Conservation (phyloP, 2,888 invertebrate species). For the Microctonus brassicae region DNA sequence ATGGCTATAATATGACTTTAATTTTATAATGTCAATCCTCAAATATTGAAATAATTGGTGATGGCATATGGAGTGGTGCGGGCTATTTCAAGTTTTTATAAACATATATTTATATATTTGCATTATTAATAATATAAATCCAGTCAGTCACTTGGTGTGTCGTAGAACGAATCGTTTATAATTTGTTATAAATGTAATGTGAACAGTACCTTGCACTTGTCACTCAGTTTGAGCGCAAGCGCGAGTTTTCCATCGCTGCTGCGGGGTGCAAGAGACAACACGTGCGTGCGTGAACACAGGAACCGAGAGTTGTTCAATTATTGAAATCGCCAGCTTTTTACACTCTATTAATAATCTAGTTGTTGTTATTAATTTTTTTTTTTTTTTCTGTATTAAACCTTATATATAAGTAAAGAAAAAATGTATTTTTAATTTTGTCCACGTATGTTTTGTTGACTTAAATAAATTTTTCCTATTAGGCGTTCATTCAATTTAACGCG, state of each 20-base stretch:
- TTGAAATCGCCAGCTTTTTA: slow-evolving; percentile 42
- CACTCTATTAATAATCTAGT: not conserved
- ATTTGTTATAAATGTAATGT: slow-evolving; percentile 51
- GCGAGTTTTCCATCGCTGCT: slow-evolving; percentile 75
- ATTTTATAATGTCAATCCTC: no score
- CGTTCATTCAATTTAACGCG: not conserved
- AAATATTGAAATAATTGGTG: not conserved
- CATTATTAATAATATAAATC: not conserved
- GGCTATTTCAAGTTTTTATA: not conserved
- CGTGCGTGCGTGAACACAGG: slow-evolving; percentile 73
- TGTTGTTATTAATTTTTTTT: not conserved
- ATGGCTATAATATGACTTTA: not conserved
- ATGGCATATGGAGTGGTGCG: not conserved
- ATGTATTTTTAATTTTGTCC: not conserved
- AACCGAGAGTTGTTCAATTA: slow-evolving; percentile 61
- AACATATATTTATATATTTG: not conserved
- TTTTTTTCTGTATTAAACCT: not conserved
- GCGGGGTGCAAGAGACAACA: slow-evolving; percentile 57
- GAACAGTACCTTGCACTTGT: slow-evolving; percentile 85
- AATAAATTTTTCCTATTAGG: not conserved
- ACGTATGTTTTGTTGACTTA: not conserved
- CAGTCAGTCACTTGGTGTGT: not conserved
- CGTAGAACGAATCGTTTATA: not conserved
- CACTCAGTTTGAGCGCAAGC: slow-evolving; percentile 85
- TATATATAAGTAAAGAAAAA: not conserved